Evolutionary conservation across 2,888 invertebrate species (phyloP), one percentile per base, ranked within the genome.

Genomic region (Sphinx pinastri): DNA sequence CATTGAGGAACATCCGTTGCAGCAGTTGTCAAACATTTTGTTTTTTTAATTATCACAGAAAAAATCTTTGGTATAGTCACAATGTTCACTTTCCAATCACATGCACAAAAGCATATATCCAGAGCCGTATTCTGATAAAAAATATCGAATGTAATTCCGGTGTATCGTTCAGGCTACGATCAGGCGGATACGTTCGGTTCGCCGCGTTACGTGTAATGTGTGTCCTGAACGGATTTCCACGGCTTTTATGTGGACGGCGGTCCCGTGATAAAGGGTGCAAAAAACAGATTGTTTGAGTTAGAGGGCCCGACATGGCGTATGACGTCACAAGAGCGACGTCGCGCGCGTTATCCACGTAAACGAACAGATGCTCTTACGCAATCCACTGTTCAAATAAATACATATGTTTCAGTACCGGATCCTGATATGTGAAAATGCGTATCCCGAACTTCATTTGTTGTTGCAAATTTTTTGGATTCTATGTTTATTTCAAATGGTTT

Each of bases 191-290:
- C 85, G 92, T 92, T 91, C 93, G 87, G 91, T 84, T 85, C 84
- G 88, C 88, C 84, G 93, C 88, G 85, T 89, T 89, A 88, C 88
- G 82, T 90, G 87, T 89, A 91, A 88, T 93, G 92, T 89, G 88
- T 89, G 89, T 91, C 93, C 93, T 93, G 92, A 90, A 90, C 89
- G 87, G 85, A 88, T 92, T 93, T 90, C 89, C 88, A 88, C 87
- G 82, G 89, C 91, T 93, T 93, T 92, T 93, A 93, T 92, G 92
- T 90, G 78, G 87, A 83, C 83, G 89, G 87, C 89, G 88, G 87
- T 88, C 88, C 91, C 84, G 89, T 89, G 90, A 91, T 92, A 92
- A 88, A 91, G 93, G 92, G 93, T 92, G 92, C 88, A 92, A 93
- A 93, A 93, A 93, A 91, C 88, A 72, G 88, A 89, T 90, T 93